Evolutionary conservation across 2,113 vertebrate genomes (phyloP), one percentile per base, ranked within the genome.

Genomic region (Malaclemys terrapin): DNA sequence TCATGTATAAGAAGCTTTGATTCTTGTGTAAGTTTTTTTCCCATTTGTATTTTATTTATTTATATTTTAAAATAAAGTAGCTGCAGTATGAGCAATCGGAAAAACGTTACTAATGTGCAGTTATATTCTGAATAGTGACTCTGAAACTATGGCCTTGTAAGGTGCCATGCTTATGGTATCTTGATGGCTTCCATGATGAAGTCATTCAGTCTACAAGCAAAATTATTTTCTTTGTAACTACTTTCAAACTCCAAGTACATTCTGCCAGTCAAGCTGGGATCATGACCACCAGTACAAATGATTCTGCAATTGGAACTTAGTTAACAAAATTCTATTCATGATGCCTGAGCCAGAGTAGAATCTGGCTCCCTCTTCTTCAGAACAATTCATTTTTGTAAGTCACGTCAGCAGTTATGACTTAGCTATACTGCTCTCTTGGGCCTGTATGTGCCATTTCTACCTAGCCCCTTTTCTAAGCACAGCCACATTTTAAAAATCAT

Each of bases 391-490:
- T 89, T 27, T 31, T 53, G 42, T 14, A 56, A 12, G 47, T 31
- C 5, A 1, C 49, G 14, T 5, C 78, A 80, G 88, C 13, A 31
- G 42, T 35, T 50, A 6, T 0, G 19, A 1, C 69, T 1, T 80
- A 65, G 84, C 22, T 0, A 27, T n/a, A 2, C 54, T 13, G 50
- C 75, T 88, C 89, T 84, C 54, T 47, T 10, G 82, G 50, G 31
- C 14, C 79, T 31, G 3, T 0, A 12, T 5, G 0, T 8, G 50
- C 25, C 80, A 1, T 31, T 57, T 82, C 4, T 47, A 31, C 69
- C 80, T 52, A 17, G 16, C 87, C 57, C 17, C 3, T 62, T 69
- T 53, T 89, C 62, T 80, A 42, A 54, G 5, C 13, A 20, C 0
- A 10, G 49, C 69, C 86, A 1, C n/a, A 1, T 16, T 25, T 52